phyloP scores from a whole-genome alignment of 2,113 vertebrate genomes.

The Atractosteus spatula region DNA sequence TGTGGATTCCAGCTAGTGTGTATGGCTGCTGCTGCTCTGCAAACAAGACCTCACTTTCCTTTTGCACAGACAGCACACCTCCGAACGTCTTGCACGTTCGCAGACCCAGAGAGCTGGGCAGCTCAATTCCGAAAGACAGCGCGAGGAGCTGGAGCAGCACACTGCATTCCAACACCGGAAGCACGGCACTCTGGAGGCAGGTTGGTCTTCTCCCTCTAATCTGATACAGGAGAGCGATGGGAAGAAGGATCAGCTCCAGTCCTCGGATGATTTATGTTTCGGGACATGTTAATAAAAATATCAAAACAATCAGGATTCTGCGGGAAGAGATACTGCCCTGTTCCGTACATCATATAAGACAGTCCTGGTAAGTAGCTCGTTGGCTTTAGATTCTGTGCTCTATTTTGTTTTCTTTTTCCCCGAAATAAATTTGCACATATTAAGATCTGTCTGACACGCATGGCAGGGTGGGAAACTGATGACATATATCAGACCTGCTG shows the following conservation, averaged over 20 bases:
- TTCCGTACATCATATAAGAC: constrained; percentile 71
- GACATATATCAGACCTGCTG: no score
- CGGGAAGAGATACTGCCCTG: constrained; percentile 56
- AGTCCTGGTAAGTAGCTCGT: constrained; percentile 44
- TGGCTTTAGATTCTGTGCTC: neutral
- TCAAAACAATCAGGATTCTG: constrained; percentile 74
- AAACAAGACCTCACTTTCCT: no score
- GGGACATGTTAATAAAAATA: constrained; percentile 76
- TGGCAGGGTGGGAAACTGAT: no score
- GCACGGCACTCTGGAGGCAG: constrained; percentile 51
- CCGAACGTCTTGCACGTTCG: no score
- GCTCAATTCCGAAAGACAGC: no score
- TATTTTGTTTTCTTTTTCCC: neutral
- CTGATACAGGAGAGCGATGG: constrained; percentile 48
- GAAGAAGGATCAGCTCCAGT: constrained; percentile 48
- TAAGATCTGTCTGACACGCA: no score
- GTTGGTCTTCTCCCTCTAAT: constrained; percentile 64
- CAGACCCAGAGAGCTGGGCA: no score
- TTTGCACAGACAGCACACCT: no score
- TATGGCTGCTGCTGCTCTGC: no score
- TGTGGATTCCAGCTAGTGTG: no score
- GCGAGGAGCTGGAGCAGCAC: no score
- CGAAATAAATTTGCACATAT: neutral
- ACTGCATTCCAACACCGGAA: constrained; percentile 33
- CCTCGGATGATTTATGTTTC: constrained; percentile 72